Evolutionary conservation across 2,888 invertebrate species (phyloP).

Genomic region (Endotricha flammealis): DNA sequence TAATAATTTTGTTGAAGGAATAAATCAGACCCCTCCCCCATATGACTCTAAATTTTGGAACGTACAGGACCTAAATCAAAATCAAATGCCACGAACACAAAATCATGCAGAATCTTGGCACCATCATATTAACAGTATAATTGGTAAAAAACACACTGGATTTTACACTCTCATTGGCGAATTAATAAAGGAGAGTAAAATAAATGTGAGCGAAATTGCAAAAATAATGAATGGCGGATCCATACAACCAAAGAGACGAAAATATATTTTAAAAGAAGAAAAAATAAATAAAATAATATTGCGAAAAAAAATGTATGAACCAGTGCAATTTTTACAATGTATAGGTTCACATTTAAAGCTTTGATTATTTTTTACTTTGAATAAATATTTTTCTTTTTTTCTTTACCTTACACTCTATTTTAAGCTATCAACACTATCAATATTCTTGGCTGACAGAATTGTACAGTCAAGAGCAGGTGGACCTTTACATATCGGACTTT

Average conservation of each 20-base stretch:
- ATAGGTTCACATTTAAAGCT: background rate
- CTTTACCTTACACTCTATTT: too few species aligned
- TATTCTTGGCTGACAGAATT: too few species aligned
- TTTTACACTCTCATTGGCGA: conserved; percentile 11
- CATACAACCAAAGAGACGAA: conserved; percentile 9
- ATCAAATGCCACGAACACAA: conserved; percentile 7
- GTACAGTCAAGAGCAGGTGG: too few species aligned
- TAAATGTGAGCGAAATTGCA: conserved; percentile 10
- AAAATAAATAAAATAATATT: background rate
- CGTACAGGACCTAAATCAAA: background rate
- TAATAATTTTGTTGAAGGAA: background rate
- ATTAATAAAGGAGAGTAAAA: conserved; percentile 12
- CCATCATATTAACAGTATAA: conserved; percentile 12
- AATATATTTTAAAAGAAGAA: conserved; percentile 7
- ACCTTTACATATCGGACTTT: too few species aligned
- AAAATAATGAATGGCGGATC: conserved; percentile 4
- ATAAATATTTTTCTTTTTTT: too few species aligned
- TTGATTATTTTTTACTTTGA: background rate
- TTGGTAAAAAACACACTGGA: conserved; percentile 10
- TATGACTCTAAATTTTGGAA: background rate
- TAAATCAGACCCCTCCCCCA: background rate
- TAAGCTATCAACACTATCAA: too few species aligned
- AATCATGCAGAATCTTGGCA: conserved; percentile 16
- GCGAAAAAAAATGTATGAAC: background rate
- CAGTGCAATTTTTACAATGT: background rate